A percentile compares a stretch with the other conserved stretches of the same genome.
phyloP scores from a whole-genome alignment of 2,888 invertebrate genomes.

The Cryptus armator region DNA sequence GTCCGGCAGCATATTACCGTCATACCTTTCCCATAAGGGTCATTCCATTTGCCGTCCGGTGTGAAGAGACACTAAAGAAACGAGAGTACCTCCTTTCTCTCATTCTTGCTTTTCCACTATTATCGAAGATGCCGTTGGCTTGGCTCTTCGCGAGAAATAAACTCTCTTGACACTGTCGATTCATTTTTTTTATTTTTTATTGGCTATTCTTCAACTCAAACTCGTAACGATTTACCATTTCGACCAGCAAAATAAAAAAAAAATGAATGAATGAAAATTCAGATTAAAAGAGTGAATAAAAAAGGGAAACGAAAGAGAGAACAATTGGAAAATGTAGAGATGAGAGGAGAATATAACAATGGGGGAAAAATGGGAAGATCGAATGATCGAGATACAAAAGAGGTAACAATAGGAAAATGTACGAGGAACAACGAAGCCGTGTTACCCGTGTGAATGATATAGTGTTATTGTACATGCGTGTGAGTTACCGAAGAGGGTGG shows the following conservation, averaged over 20 bases:
- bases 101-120: conserved; percentile 23
- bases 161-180: background rate
- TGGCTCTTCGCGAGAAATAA: conserved; percentile 42
- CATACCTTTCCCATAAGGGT: conserved; percentile 66
- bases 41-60: conserved; percentile 63
- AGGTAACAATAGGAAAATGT: conserved; percentile 47
- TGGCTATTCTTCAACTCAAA: conserved; percentile 4
- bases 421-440: conserved; percentile 32
- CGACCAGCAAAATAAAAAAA: background rate
- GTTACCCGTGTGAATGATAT: conserved; percentile 12
- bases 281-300: background rate
- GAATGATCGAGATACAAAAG: conserved; percentile 39
- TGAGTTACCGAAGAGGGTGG: background rate
- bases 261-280: conserved; percentile 2
- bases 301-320: conserved; percentile 15
- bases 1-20: conserved; percentile 63
- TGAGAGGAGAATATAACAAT: background rate
- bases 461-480: conserved; percentile 9
- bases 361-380: conserved; percentile 34
- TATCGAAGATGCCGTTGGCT: conserved; percentile 49
- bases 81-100: conserved; percentile 26
- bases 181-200: background rate
- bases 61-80: conserved; percentile 64
- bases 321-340: conserved; percentile 16
- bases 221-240: conserved; percentile 45